Conservation (phyloP, 2,113 vertebrate genomes). For the Phalacrocorax brasilianus region DNA sequence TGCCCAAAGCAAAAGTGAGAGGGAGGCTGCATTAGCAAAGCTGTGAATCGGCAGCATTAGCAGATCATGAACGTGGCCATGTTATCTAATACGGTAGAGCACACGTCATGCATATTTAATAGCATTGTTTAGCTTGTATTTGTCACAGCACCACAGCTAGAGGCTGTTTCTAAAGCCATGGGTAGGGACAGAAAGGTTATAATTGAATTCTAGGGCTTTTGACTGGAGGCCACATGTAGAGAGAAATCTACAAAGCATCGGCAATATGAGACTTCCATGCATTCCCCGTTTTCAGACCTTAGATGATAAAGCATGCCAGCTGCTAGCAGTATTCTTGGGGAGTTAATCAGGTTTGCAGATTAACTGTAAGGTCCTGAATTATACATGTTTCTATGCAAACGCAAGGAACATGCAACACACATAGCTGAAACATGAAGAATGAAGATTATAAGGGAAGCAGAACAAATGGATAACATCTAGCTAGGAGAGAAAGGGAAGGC, state of each 20-base stretch:
- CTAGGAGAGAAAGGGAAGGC: neutral
- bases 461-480: neutral
- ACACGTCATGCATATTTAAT: conserved; percentile 21
- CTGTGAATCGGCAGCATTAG: neutral
- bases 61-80: neutral
- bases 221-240: neutral
- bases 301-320: neutral
- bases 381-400: neutral
- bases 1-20: neutral
- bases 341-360: conserved; percentile 37
- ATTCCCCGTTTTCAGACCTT: neutral
- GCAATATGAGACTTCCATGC: neutral
- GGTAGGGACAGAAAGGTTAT: neutral
- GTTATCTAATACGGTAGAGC: conserved; percentile 18
- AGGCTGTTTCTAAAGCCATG: neutral
- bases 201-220: neutral
- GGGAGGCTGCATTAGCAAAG: neutral
- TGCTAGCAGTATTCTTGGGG: neutral
- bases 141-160: neutral
- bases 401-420: neutral
- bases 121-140: neutral
- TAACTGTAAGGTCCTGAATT: conserved; percentile 13
- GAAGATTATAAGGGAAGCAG: neutral
- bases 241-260: neutral
- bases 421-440: neutral